Base-by-base conservation (phyloP, 1,140 invertebrate genomes). In the Leptestheria dahalacensis region DNA sequence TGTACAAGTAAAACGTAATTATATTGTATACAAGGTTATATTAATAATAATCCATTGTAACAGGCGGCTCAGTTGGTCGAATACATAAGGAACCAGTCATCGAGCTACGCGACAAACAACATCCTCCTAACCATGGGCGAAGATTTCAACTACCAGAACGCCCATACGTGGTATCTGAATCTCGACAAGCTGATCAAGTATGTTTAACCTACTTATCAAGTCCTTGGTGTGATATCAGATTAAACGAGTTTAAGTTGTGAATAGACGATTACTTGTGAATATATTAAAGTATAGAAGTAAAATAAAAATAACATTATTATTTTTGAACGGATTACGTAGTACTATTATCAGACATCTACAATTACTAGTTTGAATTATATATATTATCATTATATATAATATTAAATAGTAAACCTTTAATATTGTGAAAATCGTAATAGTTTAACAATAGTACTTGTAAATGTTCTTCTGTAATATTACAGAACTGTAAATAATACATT, bases 91-190 rank as follows among this genome's bases (percentile, higher is more conserved):
- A 24, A 49, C n/a, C 57, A 75, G 64, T 67, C 71, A 3, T 47
- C 65, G 2, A 65, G 65, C 52, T 71, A 74, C 61, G 62, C 62
- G 12, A 76, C 78, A 23, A 82, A 84, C 65, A 84, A 95, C 69
- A 75, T 94, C 4, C 76, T 94, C 60, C 74, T 95, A 50, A 91
- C 91, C 2, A 96, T 96, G 91, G 93, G 93, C 0, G 83, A 83
- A 63, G 93, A 97, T 74, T 97, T 97, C 68, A 79, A 84, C 57
- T 97, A 91, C 71, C 83, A 88, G 68, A 79, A 85, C 69, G 91
- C 92, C 1, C 74, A 83, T 63, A 78, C 80, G 65, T 91, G 87
- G 81, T 96, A 79, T 68, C 82, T 78, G 63, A 95, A 96, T 70
- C 67, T 96, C 68, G 91, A 97, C 69, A 88, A 88, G 69, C 75